Base-by-base conservation (phyloP, 2,797 vertebrate species). In the Peromyscus melanophrys region DNA sequence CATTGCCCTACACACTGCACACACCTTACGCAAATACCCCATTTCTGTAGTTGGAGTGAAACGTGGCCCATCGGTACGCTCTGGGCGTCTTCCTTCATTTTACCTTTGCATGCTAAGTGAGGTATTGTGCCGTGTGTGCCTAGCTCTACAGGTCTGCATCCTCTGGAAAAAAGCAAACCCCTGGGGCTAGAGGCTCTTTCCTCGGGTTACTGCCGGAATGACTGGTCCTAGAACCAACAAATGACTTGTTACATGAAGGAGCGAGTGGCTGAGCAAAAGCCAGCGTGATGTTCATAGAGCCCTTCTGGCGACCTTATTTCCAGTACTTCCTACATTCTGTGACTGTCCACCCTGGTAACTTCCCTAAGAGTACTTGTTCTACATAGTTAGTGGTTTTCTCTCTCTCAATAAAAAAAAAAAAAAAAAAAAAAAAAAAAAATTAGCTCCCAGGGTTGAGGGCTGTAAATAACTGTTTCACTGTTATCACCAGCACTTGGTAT, bases 71-170 rank as follows among this genome's bases (percentile, higher is more conserved):
- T 34, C 13, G 0, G 46, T 27, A 4, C 8, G 5, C 49, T 40
- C 65, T 14, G 13, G 31, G 49, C 65, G 43, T 52, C 59, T 40
- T 19, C 14, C 34, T 7, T 29, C 23, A 16, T 19, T 78, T 76
- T 19, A 19, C 65, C 16, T 86, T 29, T 7, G 2, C 21, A 27
- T 31, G 46, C 29, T 49, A 40, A 31, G 8, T 49, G n/a, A 31
- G 8, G 14, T 4, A 5, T 13, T 11, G 1, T 25, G n/a, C 16
- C 2, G 0, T 19, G 5, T 40, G 4, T 5, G 16, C 57, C 4
- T 23, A 2, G 52, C 43, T 77, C 27, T 40, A 10, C 16, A 4
- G 37, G 31, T 10, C 27, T 4, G 0, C 23, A 12, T 81, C 11
- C 34, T 52, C 11, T 25, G 1, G 1, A 29, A 11, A 25, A 27